These are phyloP conservation scores for Cephus nigrinus DNA, from an alignment of 2,888 invertebrate genomes.

Conservation along the genomic window DNA sequence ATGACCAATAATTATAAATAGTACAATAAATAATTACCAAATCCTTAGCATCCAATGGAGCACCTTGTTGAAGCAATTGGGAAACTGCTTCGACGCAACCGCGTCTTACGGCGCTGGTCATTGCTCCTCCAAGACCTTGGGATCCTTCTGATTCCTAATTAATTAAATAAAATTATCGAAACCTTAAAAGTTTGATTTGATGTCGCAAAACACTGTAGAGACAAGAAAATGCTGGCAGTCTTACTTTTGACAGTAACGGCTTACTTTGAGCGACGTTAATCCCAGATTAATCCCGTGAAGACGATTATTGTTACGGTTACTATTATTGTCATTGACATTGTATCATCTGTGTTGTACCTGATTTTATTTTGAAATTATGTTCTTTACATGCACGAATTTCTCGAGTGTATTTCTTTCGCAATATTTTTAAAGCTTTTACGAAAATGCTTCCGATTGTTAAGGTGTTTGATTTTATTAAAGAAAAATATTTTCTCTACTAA, in stretches of 20 bases:
- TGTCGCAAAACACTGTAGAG: not conserved
- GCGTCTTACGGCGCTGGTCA: constrained; percentile 62
- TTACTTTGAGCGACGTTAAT: not conserved
- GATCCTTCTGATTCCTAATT: constrained; percentile 61
- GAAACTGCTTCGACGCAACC: constrained; percentile 62
- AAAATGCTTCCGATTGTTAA: not conserved
- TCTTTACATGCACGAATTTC: not conserved
- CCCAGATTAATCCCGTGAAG: constrained; percentile 1
- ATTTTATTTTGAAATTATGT: not conserved
- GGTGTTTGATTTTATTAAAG: constrained; percentile 25
- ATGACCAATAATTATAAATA: not conserved
- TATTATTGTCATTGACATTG: not conserved
- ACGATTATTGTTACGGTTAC: constrained; percentile 18
- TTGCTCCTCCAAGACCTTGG: constrained; percentile 61
- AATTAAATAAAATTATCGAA: constrained; percentile 15
- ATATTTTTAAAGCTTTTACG: not conserved
- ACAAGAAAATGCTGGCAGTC: not conserved
- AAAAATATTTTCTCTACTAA: constrained; percentile 26
- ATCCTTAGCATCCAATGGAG: constrained; percentile 59
- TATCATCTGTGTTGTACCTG: constrained; percentile 8
- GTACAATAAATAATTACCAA: constrained; percentile 44
- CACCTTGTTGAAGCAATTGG: constrained; percentile 61
- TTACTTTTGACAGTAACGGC: not conserved
- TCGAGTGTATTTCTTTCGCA: not conserved
- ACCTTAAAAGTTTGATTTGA: not conserved